Evolutionary conservation across 2,797 vertebrate species (phyloP).

Genomic region (Darevskia nairensis): DNA sequence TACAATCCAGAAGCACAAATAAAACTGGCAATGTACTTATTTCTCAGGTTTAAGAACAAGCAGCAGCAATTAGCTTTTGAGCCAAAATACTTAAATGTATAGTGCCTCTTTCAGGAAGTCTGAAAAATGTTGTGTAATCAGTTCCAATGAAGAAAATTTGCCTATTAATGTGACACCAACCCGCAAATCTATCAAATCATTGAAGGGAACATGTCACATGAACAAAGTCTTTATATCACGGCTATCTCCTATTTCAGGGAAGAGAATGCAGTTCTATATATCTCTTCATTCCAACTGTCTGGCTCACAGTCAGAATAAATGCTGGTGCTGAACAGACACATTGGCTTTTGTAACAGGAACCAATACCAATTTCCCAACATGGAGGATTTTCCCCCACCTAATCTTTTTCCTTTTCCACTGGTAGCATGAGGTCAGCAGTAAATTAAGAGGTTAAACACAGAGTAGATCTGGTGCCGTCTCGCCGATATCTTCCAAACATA

Average conservation of each 20-base stretch:
- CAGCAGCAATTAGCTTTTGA: no score
- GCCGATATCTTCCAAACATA: neutral
- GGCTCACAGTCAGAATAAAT: neutral
- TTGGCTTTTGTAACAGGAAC: neutral
- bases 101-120: neutral
- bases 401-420: neutral
- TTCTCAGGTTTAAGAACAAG: no score
- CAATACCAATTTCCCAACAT: neutral
- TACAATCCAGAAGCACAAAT: no score
- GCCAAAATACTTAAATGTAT: no score
- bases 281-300: neutral
- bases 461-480: neutral
- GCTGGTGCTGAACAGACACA: neutral
- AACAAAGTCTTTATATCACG: neutral
- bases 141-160: neutral
- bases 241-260: neutral
- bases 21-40: no score
- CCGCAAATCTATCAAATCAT: neutral
- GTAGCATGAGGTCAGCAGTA: constrained; percentile 2
- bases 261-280: neutral
- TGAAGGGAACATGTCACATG: neutral
- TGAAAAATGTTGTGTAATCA: neutral
- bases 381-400: neutral
- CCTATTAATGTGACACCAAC: neutral
- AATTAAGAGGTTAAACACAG: constrained; percentile 5